Evolutionary conservation across 2,113 vertebrate genomes (phyloP), one percentile per base, ranked within the genome.

Genomic region (Caracal caracal): DNA sequence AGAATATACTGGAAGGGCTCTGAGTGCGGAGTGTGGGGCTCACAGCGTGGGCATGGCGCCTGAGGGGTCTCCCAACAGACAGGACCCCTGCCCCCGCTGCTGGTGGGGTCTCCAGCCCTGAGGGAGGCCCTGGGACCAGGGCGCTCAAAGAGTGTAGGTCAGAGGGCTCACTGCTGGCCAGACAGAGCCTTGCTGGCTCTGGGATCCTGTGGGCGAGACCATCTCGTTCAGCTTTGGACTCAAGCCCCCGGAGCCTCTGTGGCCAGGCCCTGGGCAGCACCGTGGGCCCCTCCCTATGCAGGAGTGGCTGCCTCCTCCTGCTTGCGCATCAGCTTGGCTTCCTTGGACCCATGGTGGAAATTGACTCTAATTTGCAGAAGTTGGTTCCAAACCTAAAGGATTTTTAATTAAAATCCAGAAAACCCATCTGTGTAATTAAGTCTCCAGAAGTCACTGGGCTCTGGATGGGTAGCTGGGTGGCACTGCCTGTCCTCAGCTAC

Each of bases 371-470:
- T 96, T 89, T 95, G 88, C 88, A 92, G 80, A 93, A 81, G 8
- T 40, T 28, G 6, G 22, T 85, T 88, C 30, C 83, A 76, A 95
- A 82, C 53, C 94, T 92, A 84, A 94, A 96, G 93, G 87, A 92
- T 76, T 96, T 97, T 97, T 88, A 97, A 97, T 98, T 95, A 97
- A 96, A 97, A 59, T 79, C 43, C 75, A 65, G 93, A 90, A 98
- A 97, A 96, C 66, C 86, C 93, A 65, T 87, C 88, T 66, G 3
- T 95, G 85, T 95, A 89, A 97, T 97, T 95, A 96, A 95, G 82
- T 24, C 1, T 78, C 61, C 4, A 2, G 61, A 91, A 90, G 65
- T 76, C 49, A 43, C 35, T 8, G 10, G 24, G 75, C 73, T 82
- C 33, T 4, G 28, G 51, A 35, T 22, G 33, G 47, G 17, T 53